phyloP scores from a whole-genome alignment of 2,888 invertebrate genomes.

The Polyommatus iphigenia region DNA sequence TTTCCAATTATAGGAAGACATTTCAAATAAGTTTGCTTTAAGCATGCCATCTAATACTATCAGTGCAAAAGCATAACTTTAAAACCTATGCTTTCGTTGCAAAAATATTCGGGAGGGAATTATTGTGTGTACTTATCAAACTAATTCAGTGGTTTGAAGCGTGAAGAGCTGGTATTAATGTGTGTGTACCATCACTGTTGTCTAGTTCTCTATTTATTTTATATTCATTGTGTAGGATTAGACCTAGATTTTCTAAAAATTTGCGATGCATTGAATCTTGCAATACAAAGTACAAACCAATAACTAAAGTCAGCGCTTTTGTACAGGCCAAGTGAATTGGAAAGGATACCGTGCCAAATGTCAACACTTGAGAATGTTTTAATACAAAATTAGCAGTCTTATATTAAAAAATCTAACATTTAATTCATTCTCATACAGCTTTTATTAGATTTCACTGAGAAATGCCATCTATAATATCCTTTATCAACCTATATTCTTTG shows the following conservation, averaged over 20 bases:
- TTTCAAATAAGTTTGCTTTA: neutral
- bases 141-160: no score
- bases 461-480: neutral
- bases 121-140: no score
- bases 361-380: neutral
- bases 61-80: neutral
- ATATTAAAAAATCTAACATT: neutral
- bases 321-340: neutral
- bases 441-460: neutral
- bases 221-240: neutral
- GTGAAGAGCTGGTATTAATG: no score
- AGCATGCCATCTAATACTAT: neutral
- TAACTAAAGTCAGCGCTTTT: slow-evolving; percentile 3
- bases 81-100: neutral
- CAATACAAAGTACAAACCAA: neutral
- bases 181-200: neutral
- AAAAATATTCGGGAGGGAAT: no score
- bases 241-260: neutral
- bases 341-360: neutral
- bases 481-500: neutral
- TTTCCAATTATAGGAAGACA: slow-evolving; percentile 5
- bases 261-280: neutral
- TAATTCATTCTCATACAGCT: neutral
- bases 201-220: neutral
- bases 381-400: neutral